Evolutionary conservation across 2,797 vertebrate species (phyloP), one percentile per base, ranked within the genome.

Genomic region (Apodemus agrarius): DNA sequence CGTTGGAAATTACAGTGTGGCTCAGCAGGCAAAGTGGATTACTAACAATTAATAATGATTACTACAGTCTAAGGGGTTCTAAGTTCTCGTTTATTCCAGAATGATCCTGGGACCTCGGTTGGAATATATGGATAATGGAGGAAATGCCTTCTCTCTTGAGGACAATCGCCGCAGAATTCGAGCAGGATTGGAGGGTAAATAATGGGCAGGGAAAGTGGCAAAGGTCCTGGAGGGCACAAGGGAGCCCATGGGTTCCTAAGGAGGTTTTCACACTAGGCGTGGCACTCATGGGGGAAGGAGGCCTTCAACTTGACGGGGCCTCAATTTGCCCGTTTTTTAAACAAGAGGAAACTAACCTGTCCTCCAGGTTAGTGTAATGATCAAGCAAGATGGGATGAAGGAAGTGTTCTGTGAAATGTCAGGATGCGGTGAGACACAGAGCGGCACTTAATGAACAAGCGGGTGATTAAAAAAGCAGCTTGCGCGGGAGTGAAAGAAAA

Each of bases 1-100:
- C 95, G 94, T 52, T 97, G 94, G 94, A 97, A 98, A 97, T 96
- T 93, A 92, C 72, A 84, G 83, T 89, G 88, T 94, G 89, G 87
- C 88, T 93, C 96, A 65, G 76, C 95, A 96, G 89, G 86, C 79
- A 87, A 96, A 97, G 88, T 61, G 92, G 92, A 96, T 97, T 86
- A 89, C 78, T 96, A 94, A 96, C 79, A 89, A 93, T 97, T 96
- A 95, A 94, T 93, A 96, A 97, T 94, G 94, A 97, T 95, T 74
- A 63, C 82, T 63, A 75, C 6, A 74, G 86, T 92, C 89, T 93
- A 87, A 95, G 78, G 49, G 46, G 83, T 92, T 96, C 97, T 94
- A 94, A 93, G 82, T 96, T 94, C 90, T 96, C 65, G 85, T 94
- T 94, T 95, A 96, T 92, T 95, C 90, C 69, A 91, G 89, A 95